A percentile compares a stretch with the other conserved stretches of the same genome.
phyloP scores from a whole-genome alignment of 2,888 invertebrate genomes.

The Temnothorax ravouxi region DNA sequence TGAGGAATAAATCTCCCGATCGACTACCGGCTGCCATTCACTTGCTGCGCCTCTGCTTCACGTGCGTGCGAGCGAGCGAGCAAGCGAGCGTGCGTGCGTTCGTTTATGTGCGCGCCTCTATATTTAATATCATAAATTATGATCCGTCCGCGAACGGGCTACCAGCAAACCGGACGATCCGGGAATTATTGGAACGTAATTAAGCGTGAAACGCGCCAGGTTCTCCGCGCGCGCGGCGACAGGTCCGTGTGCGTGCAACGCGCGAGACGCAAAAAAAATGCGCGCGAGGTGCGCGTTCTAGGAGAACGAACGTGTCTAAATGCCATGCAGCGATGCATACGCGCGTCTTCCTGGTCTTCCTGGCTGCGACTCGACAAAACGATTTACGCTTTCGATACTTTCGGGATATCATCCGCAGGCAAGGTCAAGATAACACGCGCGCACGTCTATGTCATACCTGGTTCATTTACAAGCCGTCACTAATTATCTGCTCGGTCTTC shows the following conservation, averaged over 20 bases:
- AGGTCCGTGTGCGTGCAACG: slow-evolving; percentile 5
- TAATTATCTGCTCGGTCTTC: slow-evolving; percentile 74
- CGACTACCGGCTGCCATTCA: slow-evolving; percentile 81
- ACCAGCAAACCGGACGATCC: slow-evolving; percentile 64
- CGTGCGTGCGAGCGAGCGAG: not conserved
- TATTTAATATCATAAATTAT: slow-evolving; percentile 72
- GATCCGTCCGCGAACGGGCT: slow-evolving; percentile 65
- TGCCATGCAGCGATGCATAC: slow-evolving; percentile 5
- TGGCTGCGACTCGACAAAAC: slow-evolving; percentile 62
- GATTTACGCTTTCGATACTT: slow-evolving; percentile 71
- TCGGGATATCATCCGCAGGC: slow-evolving; percentile 29
- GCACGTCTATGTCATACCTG: not conserved
- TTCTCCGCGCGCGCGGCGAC: slow-evolving; percentile 43
- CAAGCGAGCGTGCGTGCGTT: slow-evolving; percentile 27
- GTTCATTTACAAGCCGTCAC: slow-evolving; percentile 71
- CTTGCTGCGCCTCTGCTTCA: slow-evolving; percentile 25
- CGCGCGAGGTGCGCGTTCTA: not conserved
- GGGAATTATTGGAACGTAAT: slow-evolving; percentile 66
- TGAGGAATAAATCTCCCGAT: slow-evolving; percentile 81
- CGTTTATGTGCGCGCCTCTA: slow-evolving; percentile 21
- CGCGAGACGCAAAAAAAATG: not conserved
- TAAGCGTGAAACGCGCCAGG: slow-evolving; percentile 64
- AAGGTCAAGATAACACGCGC: not conserved
- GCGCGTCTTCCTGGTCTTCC: slow-evolving; percentile 34
- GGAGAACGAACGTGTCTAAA: slow-evolving; percentile 38